These are phyloP conservation scores for Gasterosteus aculeatus DNA, from an alignment of 2,113 vertebrate genomes.

Conservation along the genomic window DNA sequence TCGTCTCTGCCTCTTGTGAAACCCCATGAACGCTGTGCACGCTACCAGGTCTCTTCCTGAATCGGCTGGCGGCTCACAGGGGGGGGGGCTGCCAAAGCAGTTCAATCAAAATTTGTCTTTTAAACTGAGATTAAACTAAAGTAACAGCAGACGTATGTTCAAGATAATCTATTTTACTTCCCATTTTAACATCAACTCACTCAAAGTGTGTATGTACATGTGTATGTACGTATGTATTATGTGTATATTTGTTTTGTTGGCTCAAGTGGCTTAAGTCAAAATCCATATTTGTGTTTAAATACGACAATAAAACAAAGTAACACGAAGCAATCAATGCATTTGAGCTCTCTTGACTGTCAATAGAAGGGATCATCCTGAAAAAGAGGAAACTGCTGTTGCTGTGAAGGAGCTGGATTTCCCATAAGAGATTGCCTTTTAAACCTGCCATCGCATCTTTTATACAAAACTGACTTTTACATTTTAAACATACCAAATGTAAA, in stretches of 20 bases:
- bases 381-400: slow-evolving; percentile 63
- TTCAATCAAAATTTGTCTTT: background rate
- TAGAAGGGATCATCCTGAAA: slow-evolving; percentile 25
- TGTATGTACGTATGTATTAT: too few species aligned
- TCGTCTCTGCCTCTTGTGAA: slow-evolving; percentile 66
- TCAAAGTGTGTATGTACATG: too few species aligned
- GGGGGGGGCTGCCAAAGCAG: background rate
- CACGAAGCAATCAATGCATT: background rate
- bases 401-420: slow-evolving; percentile 25
- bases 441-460: background rate
- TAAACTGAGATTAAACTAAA: background rate
- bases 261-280: fast-evolving
- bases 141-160: fast-evolving
- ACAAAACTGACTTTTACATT: background rate
- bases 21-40: slow-evolving; percentile 48
- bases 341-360: background rate
- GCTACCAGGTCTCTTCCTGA: slow-evolving; percentile 54
- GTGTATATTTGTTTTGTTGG: background rate
- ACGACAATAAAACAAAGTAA: background rate
- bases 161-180: background rate
- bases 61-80: slow-evolving; percentile 1
- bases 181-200: background rate
- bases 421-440: slow-evolving; percentile 2
- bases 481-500: background rate
- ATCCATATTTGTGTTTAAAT: background rate